Conservation (phyloP, 2,113 vertebrate genomes). For the Salminus brasiliensis region DNA sequence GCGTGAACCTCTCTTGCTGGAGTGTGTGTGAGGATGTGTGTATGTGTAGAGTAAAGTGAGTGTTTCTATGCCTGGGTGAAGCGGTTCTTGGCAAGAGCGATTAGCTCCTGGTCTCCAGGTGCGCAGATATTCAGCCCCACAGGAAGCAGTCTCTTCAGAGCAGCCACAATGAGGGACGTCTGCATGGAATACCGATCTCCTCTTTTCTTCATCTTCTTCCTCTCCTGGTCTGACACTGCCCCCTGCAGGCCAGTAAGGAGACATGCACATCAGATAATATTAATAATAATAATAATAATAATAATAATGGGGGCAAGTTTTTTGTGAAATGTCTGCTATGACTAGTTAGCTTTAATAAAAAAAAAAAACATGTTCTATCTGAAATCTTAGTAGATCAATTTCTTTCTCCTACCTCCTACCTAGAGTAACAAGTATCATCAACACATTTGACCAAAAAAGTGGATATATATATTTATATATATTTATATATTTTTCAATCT, state of each 20-base stretch:
- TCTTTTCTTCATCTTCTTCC: slow-evolving; percentile 93
- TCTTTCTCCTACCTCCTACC: too few species aligned
- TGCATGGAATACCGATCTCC: slow-evolving; percentile 92
- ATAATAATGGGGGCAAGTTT: too few species aligned
- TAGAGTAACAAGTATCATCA: too few species aligned
- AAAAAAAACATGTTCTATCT: too few species aligned
- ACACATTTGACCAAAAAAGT: too few species aligned
- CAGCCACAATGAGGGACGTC: slow-evolving; percentile 92
- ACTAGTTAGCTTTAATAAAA: too few species aligned
- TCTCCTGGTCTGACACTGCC: slow-evolving; percentile 91
- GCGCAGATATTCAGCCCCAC: slow-evolving; percentile 93
- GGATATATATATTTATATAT: too few species aligned
- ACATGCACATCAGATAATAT: background rate
- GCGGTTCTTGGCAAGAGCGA: slow-evolving; percentile 88
- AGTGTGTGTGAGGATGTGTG: background rate
- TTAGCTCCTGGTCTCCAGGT: slow-evolving; percentile 95
- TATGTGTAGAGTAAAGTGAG: background rate
- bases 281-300: too few species aligned
- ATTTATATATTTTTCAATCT: too few species aligned
- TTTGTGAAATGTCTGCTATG: too few species aligned
- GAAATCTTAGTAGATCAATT: too few species aligned
- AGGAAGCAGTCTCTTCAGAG: slow-evolving; percentile 89
- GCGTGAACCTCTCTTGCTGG: too few species aligned
- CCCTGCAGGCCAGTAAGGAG: slow-evolving; percentile 70
- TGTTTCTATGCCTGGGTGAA: slow-evolving; percentile 71